Evolutionary conservation across 2,113 vertebrate genomes (phyloP).

Genomic region (Pelodiscus sinensis): DNA sequence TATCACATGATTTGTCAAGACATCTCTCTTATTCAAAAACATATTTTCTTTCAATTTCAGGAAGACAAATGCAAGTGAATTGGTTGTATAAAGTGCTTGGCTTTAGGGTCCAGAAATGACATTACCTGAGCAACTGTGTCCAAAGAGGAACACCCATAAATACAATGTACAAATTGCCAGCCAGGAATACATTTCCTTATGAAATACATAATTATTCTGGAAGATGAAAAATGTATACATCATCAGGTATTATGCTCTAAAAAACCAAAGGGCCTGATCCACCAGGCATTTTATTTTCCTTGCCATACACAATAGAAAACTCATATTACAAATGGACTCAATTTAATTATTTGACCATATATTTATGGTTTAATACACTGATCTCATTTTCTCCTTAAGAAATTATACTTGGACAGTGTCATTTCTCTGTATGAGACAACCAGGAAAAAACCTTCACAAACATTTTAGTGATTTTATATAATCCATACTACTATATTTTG

Average conservation of each 20-base stretch:
- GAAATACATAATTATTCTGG: not conserved
- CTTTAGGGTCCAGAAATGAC: not conserved
- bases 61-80: not conserved
- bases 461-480: slow-evolving; percentile 17
- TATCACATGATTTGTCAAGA: not conserved
- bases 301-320: not conserved
- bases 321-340: not conserved
- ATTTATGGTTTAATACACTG: not conserved
- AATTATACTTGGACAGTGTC: not conserved
- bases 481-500: not conserved
- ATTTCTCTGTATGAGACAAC: not conserved
- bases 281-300: not conserved
- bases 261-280: not conserved
- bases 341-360: not conserved
- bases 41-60: not conserved
- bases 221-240: not conserved
- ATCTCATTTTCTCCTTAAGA: not conserved
- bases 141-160: not conserved
- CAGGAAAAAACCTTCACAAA: slow-evolving; percentile 26
- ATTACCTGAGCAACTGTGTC: not conserved
- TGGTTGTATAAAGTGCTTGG: not conserved
- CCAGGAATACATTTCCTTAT: not conserved
- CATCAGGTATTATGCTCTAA: not conserved
- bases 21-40: not conserved
- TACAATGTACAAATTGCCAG: too few relatives aligned